phyloP scores from a whole-genome alignment of 2,888 invertebrate species.

The Tachina fera region DNA sequence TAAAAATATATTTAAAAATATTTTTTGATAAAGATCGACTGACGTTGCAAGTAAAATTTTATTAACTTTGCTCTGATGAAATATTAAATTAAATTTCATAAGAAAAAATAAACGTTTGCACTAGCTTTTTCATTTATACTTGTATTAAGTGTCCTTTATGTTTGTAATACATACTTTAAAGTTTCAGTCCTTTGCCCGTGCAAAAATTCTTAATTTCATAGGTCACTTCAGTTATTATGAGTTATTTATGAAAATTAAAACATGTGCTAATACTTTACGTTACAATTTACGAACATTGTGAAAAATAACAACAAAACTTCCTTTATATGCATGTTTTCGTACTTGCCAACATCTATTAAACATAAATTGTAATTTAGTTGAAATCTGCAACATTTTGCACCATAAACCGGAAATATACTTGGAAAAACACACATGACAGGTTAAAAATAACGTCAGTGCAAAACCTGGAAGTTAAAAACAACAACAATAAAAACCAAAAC shows the following conservation, averaged over 20 bases:
- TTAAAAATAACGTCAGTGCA: conserved; percentile 50
- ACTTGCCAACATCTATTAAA: conserved; percentile 35
- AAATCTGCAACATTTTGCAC: conserved; percentile 33
- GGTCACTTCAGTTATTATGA: conserved; percentile 27
- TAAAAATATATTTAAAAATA: too few species aligned
- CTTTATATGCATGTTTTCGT: conserved; percentile 1
- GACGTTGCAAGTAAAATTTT: too few species aligned
- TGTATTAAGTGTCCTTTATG: too few species aligned
- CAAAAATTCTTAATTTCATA: conserved; percentile 17
- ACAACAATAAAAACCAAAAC: not conserved
- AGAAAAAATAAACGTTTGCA: too few species aligned
- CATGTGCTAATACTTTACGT: not conserved
- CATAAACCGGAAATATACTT: conserved; percentile 27
- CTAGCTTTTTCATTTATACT: too few species aligned
- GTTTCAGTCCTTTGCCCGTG: not conserved
- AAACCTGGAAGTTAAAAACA: not conserved
- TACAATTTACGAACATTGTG: not conserved
- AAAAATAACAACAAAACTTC: conserved; percentile 10
- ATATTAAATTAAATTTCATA: too few species aligned
- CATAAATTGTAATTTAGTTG: conserved; percentile 45
- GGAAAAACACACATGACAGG: conserved; percentile 16
- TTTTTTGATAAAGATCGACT: too few species aligned
- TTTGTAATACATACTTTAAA: not conserved
- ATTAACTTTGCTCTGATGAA: too few species aligned
- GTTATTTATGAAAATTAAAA: not conserved